Evolutionary conservation across 1,140 invertebrate species (phyloP).

Genomic region (Sinella curviseta): DNA sequence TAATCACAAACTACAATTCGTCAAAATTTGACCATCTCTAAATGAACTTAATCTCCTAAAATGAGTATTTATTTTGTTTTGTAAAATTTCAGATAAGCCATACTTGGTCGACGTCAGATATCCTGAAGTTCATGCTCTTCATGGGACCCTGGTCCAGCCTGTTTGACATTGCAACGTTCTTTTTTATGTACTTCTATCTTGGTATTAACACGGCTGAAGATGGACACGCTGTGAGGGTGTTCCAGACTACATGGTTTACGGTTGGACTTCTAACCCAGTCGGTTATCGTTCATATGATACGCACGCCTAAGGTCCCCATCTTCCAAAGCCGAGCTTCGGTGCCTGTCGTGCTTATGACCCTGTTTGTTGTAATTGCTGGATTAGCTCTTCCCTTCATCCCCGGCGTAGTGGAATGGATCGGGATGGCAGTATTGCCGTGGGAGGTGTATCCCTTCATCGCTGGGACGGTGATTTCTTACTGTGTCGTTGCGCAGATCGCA

Average conservation of each 20-base stretch:
- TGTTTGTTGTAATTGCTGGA: constrained; percentile 27
- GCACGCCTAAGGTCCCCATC: constrained; percentile 35
- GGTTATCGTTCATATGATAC: constrained; percentile 38
- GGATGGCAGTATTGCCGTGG: constrained; percentile 7
- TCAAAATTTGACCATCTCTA: too few relatives aligned
- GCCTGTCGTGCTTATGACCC: background rate
- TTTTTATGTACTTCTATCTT: background rate
- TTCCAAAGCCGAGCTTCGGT: constrained; percentile 29
- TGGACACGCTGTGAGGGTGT: constrained; percentile 18
- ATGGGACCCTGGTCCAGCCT: constrained; percentile 12
- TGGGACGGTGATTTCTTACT: constrained; percentile 4
- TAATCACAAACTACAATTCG: too few relatives aligned
- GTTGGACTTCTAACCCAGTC: constrained; percentile 37
- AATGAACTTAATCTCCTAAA: too few relatives aligned
- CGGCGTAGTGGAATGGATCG: constrained; percentile 1
- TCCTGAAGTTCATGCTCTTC: background rate
- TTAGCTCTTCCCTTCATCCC: constrained; percentile 32
- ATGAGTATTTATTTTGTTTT: background rate
- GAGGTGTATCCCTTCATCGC: constrained; percentile 28
- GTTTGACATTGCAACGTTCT: background rate
- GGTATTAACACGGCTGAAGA: background rate
- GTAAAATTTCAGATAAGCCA: background rate
- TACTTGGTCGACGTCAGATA: background rate
- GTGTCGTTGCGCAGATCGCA: constrained; percentile 26
- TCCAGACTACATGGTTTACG: constrained; percentile 36